Base-by-base conservation (phyloP, 2,888 invertebrate species). In the Nomada fabriciana region DNA sequence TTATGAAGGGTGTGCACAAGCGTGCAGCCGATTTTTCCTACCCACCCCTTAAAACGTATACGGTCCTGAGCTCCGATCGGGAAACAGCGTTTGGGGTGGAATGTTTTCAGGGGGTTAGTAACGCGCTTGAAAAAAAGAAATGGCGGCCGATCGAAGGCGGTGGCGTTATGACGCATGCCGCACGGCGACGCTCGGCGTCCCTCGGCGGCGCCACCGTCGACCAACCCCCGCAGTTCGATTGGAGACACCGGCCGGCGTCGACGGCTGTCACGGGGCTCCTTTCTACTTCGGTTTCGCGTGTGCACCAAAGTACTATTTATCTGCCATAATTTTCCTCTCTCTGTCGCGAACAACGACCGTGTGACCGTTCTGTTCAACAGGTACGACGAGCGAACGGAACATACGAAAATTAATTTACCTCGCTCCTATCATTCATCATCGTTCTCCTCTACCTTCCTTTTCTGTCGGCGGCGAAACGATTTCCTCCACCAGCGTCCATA, bases 181-280 rank as follows among this genome's bases (percentile, higher is more conserved):
- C 80, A 79, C 75, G 76, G 76, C 75, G 59, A 67, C 11, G 61
- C 29, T 83, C 76, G 80, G 81, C 80, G 80, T 85, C 86, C 84
- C 82, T 77, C 84, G 86, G 91, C 84, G 93, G 93, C 93, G 93
- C 93, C 93, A 93, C 93, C 81, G 91, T 93, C 93, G 93, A 85
- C 78, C 86, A 88, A 87, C 89, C 90, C 91, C 91, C 91, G 89
- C 93, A 93, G 93, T 93, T 94, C 93, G 93, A 93, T 93, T 91
- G 90, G 89, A 91, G 93, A 91, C 93, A 93, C 93, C 93, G 93
- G 93, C 93, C 93, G 93, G 93, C 91, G 83, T 89, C 90, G 90
- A 93, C 91, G 90, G 88, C 82, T 85, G 83, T 85, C 72, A 76
- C 75, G 83, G 75, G 68, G 82, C 84, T 85, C 86, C 82, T 53